Conservation (phyloP, 1,140 invertebrate species). For the Drosophila lowei region DNA sequence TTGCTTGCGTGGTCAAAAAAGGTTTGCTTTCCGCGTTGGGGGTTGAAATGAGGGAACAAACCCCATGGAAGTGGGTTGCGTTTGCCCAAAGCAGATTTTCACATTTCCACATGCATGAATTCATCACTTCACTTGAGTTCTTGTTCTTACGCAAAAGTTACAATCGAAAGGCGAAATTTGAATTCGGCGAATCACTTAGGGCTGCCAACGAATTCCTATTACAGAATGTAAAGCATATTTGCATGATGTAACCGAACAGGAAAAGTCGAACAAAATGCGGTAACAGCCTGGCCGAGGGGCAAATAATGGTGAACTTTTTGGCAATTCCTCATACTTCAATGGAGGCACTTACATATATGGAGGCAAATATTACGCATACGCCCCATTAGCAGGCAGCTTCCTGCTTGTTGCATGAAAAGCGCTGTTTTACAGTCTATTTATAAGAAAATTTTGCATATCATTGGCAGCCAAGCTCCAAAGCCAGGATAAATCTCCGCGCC, state of each 20-base stretch:
- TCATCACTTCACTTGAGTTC: not conserved
- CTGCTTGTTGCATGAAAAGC: not conserved
- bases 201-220: not conserved
- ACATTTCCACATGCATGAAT: constrained; percentile 29
- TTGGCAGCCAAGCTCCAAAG: not conserved
- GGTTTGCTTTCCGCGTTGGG: not conserved
- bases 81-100: constrained; percentile 9
- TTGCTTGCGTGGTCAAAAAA: constrained; percentile 10
- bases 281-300: not conserved
- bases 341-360: not conserved
- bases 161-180: constrained; percentile 4
- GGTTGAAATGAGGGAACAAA: constrained; percentile 4
- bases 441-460: constrained; percentile 22
- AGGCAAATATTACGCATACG: constrained; percentile 20
- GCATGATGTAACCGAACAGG: not conserved
- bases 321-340: not conserved
- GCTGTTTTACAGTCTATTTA: constrained; percentile 1
- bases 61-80: not conserved
- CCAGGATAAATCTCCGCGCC: not conserved
- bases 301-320: not conserved
- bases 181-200: constrained; percentile 12
- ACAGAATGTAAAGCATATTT: constrained; percentile 13
- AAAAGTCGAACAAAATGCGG: constrained; percentile 1
- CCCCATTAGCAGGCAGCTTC: not conserved
- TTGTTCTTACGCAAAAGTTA: not conserved